phyloP scores from a whole-genome alignment of 1,140 invertebrate genomes.

The Mylabris phalerata region DNA sequence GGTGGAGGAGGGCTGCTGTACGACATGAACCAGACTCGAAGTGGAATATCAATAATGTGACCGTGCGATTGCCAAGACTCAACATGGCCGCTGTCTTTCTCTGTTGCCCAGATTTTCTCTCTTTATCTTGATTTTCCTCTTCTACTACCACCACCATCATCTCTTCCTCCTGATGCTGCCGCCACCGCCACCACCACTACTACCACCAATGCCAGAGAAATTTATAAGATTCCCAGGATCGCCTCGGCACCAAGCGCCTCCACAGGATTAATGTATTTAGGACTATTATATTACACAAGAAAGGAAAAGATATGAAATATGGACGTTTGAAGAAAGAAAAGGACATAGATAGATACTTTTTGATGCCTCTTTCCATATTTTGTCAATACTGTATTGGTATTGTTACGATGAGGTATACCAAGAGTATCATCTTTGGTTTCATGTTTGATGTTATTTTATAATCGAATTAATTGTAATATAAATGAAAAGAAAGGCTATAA shows the following conservation, averaged over 20 bases:
- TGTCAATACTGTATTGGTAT: too few relatives aligned
- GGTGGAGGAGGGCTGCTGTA: conserved; percentile 18
- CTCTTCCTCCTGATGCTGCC: background rate
- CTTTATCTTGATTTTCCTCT: background rate
- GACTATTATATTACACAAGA: conserved; percentile 13
- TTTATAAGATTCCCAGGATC: conserved; percentile 18
- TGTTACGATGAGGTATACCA: too few relatives aligned
- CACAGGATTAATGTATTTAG: conserved; percentile 17
- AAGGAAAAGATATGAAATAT: too few relatives aligned
- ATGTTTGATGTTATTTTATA: too few relatives aligned
- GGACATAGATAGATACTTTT: too few relatives aligned
- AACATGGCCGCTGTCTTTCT: conserved; percentile 24
- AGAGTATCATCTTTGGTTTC: too few relatives aligned
- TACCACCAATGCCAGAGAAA: background rate
- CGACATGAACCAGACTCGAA: conserved; percentile 37
- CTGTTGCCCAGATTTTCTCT: conserved; percentile 12
- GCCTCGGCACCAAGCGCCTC: conserved; percentile 13
- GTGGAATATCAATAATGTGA: conserved; percentile 43
- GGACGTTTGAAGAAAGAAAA: too few relatives aligned
- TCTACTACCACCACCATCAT: background rate
- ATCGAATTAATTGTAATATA: too few relatives aligned
- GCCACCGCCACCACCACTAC: background rate
- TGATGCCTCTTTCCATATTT: too few relatives aligned
- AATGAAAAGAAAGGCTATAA: too few relatives aligned
- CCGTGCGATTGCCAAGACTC: conserved; percentile 39